A percentile compares a stretch with the other conserved stretches of the same genome.
phyloP scores from a whole-genome alignment of 2,113 vertebrate species.

The Channa argus region DNA sequence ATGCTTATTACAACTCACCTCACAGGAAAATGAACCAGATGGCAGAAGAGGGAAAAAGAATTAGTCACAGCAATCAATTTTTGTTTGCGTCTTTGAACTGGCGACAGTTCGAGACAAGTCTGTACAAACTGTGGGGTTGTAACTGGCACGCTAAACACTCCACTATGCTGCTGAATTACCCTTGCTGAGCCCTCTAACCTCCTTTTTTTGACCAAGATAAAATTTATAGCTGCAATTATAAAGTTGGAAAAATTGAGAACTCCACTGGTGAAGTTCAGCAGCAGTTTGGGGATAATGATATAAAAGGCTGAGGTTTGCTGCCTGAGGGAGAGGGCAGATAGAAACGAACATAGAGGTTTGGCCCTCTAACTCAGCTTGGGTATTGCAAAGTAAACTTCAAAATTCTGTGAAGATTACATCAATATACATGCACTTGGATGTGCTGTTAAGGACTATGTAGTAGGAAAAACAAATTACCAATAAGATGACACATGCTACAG shows the following conservation, averaged over 20 bases:
- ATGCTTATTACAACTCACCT: conserved; percentile 79
- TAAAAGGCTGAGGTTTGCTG: conserved; percentile 36
- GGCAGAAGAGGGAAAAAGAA: conserved; percentile 69
- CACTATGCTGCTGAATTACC: conserved; percentile 68
- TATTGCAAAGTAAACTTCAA: conserved; percentile 51
- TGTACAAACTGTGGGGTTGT: conserved; percentile 76
- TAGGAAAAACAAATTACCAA: conserved; percentile 17
- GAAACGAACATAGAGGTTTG: conserved; percentile 18
- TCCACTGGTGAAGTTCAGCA: conserved; percentile 51
- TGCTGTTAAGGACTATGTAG: conserved; percentile 21
- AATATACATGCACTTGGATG: conserved; percentile 51
- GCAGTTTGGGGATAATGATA: conserved; percentile 67
- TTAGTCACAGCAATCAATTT: conserved; percentile 83
- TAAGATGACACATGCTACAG: not conserved
- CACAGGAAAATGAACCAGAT: conserved; percentile 80
- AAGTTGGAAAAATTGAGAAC: conserved; percentile 49
- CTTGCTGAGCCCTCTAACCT: conserved; percentile 63
- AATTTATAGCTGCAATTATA: conserved; percentile 78
- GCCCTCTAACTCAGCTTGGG: conserved; percentile 30
- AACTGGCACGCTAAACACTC: conserved; percentile 71
- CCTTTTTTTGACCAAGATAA: conserved; percentile 73
- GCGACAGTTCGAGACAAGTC: conserved; percentile 80
- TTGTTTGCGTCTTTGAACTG: conserved; percentile 79
- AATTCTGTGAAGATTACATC: conserved; percentile 52
- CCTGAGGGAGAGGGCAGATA: conserved; percentile 11